Conservation (phyloP, 2,113 vertebrate genomes). For the Noctilio leporinus region DNA sequence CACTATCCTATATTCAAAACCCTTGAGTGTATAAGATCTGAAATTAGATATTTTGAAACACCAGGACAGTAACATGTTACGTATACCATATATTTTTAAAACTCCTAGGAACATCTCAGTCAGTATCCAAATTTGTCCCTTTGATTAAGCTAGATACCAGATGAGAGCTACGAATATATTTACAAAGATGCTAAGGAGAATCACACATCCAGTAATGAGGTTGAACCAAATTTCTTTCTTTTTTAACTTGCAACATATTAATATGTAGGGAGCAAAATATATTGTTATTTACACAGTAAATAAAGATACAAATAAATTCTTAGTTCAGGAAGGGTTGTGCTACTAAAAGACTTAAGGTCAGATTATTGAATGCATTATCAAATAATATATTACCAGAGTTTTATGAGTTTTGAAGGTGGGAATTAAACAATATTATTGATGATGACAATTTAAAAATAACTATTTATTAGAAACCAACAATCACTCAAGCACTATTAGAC, state of each 20-base stretch:
- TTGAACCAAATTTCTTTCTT: neutral
- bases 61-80: neutral
- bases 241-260: neutral
- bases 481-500: neutral
- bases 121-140: neutral
- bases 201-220: neutral
- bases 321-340: neutral
- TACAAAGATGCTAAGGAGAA: neutral
- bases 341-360: neutral
- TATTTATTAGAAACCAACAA: neutral
- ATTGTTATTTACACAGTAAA: neutral
- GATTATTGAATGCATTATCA: neutral
- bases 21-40: neutral
- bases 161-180: neutral
- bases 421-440: neutral
- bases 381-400: neutral
- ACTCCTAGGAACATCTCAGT: neutral
- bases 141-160: neutral
- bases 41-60: neutral
- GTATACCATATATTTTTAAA: neutral
- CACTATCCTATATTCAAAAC: neutral
- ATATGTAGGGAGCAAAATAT: neutral
- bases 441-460: neutral
- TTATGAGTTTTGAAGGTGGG: neutral
- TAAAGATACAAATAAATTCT: constrained; percentile 30